Conservation (phyloP, 2,797 vertebrate genomes). For the Gallinago nigripennis region DNA sequence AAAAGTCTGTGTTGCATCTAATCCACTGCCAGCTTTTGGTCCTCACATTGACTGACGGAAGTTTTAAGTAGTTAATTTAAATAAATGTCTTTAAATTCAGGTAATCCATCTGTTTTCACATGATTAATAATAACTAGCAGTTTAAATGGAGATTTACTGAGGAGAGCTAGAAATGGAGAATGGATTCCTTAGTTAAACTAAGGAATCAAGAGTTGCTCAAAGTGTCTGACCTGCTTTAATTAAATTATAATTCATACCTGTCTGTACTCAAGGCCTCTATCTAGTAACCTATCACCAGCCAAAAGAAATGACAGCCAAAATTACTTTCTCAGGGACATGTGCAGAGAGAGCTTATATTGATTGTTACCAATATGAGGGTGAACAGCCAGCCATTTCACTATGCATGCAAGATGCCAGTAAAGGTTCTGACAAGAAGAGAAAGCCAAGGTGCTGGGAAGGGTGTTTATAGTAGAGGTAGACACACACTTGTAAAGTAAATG, state of each 20-base stretch:
- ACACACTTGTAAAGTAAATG: rapidly evolving
- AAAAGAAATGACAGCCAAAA: background rate
- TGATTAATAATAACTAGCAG: background rate
- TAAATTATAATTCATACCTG: background rate
- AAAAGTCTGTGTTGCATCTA: rapidly evolving
- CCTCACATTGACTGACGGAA: background rate
- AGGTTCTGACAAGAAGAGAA: background rate
- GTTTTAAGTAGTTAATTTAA: background rate
- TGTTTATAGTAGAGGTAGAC: background rate
- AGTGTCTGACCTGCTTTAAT: background rate
- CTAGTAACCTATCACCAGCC: background rate
- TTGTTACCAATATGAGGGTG: background rate
- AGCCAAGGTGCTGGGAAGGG: background rate
- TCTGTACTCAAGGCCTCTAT: background rate
- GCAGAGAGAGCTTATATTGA: background rate
- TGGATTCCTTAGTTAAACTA: background rate
- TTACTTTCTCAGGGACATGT: background rate
- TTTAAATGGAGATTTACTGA: background rate
- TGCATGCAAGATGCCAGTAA: rapidly evolving
- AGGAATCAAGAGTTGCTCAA: background rate
- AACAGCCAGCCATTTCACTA: background rate
- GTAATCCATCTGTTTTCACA: background rate
- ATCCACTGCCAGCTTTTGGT: background rate
- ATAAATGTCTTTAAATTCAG: background rate
- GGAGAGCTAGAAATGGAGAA: background rate